Evolutionary conservation across 2,113 vertebrate genomes (phyloP), one percentile per base, ranked within the genome.

Genomic region (Girardinichthys multiradiatus): DNA sequence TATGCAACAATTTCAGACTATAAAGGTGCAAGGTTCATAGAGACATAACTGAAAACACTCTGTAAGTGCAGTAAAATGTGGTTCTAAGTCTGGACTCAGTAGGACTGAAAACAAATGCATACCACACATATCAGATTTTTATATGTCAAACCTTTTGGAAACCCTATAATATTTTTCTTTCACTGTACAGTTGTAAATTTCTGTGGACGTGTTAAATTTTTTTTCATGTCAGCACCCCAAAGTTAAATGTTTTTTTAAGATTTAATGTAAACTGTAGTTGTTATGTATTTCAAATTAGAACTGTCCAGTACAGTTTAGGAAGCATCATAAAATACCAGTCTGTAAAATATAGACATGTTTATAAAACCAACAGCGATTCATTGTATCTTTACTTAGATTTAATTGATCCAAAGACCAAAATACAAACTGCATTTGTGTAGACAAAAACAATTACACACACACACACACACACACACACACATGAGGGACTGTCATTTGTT

Each of bases 401-500:
- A 35, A 35, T 35, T 1, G 8, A 2, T 54, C 9, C 48, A 54
- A 54, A 54, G 24, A 51, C 1, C 8, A 45, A 54, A 54, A 54
- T n/a, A 17, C 24, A 54, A 21, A 54, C 48, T 54, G 19, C 21
- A 54, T 11, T 9, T 24, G 24, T 54, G 21, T 24, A 0, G 48
- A 54, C 48, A 54, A 54, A n/a, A 54, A 42, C 6, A 35, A n/a
- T n/a, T n/a, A n/a, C n/a, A n/a, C n/a, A n/a, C 6, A 35, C 14
- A 19, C 4, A 45, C 19, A 17, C 42, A 45, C 42, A 54, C 48
- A 21, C 21, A 24, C 19, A 51, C 8, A 5, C 48, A 51, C 19
- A 51, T 21, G 21, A 54, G 24, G 24, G n/a, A 0, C 48, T 54
- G 48, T 54, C 48, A 54, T 33, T 80, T 80, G 72, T 5, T n/a